These are phyloP conservation scores for Coleophora deauratella DNA, from an alignment of 2,888 invertebrate species.

Conservation along the genomic window DNA sequence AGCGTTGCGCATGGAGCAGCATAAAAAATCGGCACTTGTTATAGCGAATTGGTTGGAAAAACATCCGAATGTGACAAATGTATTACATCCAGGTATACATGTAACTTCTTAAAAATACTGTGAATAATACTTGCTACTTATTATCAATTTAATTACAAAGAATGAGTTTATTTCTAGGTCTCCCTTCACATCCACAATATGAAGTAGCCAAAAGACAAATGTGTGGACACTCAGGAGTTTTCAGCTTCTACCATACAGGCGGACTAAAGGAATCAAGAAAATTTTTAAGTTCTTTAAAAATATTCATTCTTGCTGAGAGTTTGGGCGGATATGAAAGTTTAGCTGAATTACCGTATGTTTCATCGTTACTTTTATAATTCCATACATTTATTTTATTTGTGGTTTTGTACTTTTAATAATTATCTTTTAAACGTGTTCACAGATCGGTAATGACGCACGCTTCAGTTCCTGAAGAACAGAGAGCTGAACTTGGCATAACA, in stretches of 20 bases:
- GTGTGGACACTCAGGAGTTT: slow-evolving; percentile 92
- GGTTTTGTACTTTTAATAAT: neutral
- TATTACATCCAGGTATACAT: slow-evolving; percentile 84
- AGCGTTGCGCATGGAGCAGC: slow-evolving; percentile 91
- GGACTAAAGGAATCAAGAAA: slow-evolving; percentile 80
- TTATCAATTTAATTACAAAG: too few species aligned
- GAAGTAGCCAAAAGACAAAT: slow-evolving; percentile 85
- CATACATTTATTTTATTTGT: neutral
- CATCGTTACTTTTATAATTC: neutral
- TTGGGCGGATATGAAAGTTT: slow-evolving; percentile 96
- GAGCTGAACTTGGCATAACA: slow-evolving; percentile 83
- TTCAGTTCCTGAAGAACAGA: slow-evolving; percentile 85
- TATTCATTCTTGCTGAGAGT: slow-evolving; percentile 93
- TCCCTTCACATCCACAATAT: slow-evolving; percentile 91
- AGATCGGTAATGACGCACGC: slow-evolving; percentile 97
- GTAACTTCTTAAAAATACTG: neutral
- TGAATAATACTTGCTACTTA: neutral
- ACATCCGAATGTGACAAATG: slow-evolving; percentile 86
- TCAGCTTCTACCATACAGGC: slow-evolving; percentile 91
- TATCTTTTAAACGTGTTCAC: slow-evolving; percentile 7
- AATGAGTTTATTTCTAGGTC: slow-evolving; percentile 61
- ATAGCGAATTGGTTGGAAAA: slow-evolving; percentile 87
- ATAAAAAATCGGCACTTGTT: slow-evolving; percentile 83
- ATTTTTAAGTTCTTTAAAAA: slow-evolving; percentile 83
- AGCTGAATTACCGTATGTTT: slow-evolving; percentile 92